Evolutionary conservation across 2,113 vertebrate genomes (phyloP).

Genomic region (Platichthys flesus): DNA sequence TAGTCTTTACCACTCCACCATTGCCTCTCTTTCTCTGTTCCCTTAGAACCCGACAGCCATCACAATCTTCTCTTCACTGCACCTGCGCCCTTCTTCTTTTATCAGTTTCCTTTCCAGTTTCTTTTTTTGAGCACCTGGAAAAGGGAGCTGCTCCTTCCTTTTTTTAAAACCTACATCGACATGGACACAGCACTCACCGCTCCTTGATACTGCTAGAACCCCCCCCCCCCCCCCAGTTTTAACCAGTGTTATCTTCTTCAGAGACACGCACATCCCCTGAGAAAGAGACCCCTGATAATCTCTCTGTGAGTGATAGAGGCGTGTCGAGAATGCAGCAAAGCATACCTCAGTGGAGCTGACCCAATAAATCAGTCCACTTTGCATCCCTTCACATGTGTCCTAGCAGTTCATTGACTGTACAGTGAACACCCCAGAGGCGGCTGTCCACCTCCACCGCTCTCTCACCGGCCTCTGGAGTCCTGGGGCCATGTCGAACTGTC

Average conservation of each 20-base stretch:
- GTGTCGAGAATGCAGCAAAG: constrained; percentile 58
- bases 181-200: constrained; percentile 29
- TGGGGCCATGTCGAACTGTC: constrained; percentile 49
- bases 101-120: background rate
- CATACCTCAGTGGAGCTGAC: constrained; percentile 63
- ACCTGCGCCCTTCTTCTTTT: background rate
- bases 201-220: constrained; percentile 1
- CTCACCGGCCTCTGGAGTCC: constrained; percentile 21
- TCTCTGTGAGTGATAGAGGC: constrained; percentile 59
- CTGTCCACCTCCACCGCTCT: constrained; percentile 33
- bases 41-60: background rate
- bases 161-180: constrained; percentile 36
- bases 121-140: constrained; percentile 4
- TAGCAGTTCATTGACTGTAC: constrained; percentile 55
- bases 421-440: constrained; percentile 51
- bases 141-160: constrained; percentile 8
- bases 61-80: background rate
- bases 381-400: constrained; percentile 60
- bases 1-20: constrained; percentile 27
- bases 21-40: constrained; percentile 10
- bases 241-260: constrained; percentile 37
- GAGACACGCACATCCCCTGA: constrained; percentile 44
- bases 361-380: constrained; percentile 69
- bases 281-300: constrained; percentile 61
- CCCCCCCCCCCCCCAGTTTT: no score